Evolutionary conservation across 64 coral and sea anemone species (phyloP).

Genomic region (Montipora efflorescens): DNA sequence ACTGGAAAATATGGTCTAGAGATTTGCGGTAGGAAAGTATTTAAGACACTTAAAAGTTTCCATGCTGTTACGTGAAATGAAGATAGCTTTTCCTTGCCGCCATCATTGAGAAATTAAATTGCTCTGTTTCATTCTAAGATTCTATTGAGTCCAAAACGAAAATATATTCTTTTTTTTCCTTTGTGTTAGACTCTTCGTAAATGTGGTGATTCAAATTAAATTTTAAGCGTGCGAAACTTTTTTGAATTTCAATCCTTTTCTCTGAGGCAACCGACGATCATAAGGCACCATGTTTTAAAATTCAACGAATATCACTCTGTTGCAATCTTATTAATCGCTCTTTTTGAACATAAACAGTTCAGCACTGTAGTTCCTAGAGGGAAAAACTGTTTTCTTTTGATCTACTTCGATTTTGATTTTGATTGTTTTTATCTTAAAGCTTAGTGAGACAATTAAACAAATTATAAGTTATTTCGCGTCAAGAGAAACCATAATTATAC

Average conservation of each 20-base stretch:
- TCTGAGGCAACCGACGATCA: too few relatives aligned
- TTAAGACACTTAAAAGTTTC: neutral
- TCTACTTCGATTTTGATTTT: neutral
- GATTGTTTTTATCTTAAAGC: neutral
- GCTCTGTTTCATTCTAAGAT: neutral
- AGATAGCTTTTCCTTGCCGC: neutral
- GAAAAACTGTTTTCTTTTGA: neutral
- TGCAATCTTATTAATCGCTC: neutral
- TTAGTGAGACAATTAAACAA: neutral
- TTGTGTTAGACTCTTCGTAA: neutral
- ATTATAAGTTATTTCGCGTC: neutral
- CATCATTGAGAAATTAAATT: neutral
- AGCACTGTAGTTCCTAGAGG: neutral
- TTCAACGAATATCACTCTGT: neutral
- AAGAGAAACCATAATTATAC: neutral
- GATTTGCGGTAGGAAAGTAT: neutral
- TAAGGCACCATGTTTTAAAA: neutral
- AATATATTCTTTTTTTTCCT: neutral
- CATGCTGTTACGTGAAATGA: slow-evolving; percentile 12
- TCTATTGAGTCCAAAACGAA: neutral
- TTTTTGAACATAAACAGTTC: neutral
- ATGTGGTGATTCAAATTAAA: slow-evolving; percentile 27
- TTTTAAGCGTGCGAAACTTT: neutral
- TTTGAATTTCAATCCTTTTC: neutral
- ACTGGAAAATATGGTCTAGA: neutral